Conservation (phyloP, 2,888 invertebrate genomes). For the Ectemnius continuus region DNA sequence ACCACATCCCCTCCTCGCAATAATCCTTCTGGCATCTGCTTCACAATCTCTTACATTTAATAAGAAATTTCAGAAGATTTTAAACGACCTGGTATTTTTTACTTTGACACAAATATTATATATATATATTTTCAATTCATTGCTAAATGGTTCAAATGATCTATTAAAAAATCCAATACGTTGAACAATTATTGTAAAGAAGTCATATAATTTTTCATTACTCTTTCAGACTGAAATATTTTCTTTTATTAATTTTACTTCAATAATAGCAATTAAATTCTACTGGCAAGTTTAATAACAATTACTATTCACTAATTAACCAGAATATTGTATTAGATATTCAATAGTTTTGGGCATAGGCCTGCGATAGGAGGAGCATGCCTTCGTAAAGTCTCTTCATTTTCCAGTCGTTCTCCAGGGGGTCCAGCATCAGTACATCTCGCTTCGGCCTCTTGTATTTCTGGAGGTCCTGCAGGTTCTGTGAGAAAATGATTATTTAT, state of each 20-base stretch:
- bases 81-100: no score
- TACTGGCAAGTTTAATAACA: no score
- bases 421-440: constrained; percentile 55
- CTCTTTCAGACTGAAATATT: background rate
- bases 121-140: no score
- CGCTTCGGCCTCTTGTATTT: constrained; percentile 70
- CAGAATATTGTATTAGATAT: background rate
- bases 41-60: no score
- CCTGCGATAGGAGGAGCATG: constrained; percentile 72
- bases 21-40: background rate
- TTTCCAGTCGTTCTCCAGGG: constrained; percentile 66
- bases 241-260: background rate
- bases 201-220: no score
- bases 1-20: no score
- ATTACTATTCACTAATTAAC: background rate
- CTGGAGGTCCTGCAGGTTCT: constrained; percentile 58
- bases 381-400: constrained; percentile 71
- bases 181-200: no score
- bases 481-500: background rate
- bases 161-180: no score
- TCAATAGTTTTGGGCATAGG: constrained; percentile 59
- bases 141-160: no score
- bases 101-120: no score
- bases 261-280: background rate
- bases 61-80: background rate